Percentiles rank a stretch among this genome's conserved stretches.
These are phyloP conservation scores for Phrynocephalus forsythii DNA, from an alignment of 2,797 vertebrate genomes.

Conservation along the genomic window DNA sequence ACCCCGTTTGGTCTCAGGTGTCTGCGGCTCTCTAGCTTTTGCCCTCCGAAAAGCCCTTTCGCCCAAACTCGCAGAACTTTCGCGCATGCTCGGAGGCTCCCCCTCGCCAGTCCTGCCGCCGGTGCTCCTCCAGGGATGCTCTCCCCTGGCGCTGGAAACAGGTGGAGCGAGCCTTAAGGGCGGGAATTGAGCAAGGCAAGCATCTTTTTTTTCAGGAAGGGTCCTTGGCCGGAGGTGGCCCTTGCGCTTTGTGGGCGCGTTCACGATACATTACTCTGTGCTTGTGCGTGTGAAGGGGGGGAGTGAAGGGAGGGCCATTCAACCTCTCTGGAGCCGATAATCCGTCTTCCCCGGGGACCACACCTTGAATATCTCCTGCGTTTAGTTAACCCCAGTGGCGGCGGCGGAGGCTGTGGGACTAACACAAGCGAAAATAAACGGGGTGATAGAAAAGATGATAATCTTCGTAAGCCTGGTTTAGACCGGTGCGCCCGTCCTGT, in stretches of 20 bases:
- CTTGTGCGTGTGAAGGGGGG: not conserved
- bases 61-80: too few relatives aligned
- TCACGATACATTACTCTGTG: too few relatives aligned
- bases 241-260: too few relatives aligned
- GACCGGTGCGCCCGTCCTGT: not conserved
- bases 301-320: not conserved
- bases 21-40: not conserved
- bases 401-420: too few relatives aligned
- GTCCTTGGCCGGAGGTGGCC: too few relatives aligned
- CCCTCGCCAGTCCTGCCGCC: not conserved
- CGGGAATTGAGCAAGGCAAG: not conserved
- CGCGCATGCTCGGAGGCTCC: not conserved
- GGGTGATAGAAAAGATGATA: too few relatives aligned
- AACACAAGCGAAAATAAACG: too few relatives aligned
- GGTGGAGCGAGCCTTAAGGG: not conserved
- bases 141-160: not conserved
- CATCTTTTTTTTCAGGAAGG: not conserved
- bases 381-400: not conserved
- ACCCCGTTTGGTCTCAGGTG: not conserved
- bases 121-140: not conserved
- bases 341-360: not conserved
- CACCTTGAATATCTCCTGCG: not conserved
- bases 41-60: not conserved
- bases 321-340: not conserved
- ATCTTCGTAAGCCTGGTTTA: not conserved